Base-by-base conservation (phyloP, 2,113 vertebrate species). In the Oceanites oceanicus region DNA sequence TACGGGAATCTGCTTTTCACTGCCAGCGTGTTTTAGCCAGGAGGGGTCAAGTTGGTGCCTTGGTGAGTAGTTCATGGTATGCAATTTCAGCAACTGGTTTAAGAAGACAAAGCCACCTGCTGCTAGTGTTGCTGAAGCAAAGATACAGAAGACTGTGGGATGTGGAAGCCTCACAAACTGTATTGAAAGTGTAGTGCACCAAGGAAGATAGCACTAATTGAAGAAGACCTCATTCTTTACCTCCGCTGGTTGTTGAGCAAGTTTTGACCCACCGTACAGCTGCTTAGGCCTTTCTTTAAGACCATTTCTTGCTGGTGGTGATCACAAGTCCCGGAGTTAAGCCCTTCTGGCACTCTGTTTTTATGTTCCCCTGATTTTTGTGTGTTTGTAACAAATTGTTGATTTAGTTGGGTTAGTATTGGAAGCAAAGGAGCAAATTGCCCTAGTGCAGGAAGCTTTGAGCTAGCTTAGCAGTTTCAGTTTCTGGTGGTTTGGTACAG, bases 41-140 rank as follows among this genome's bases (percentile, higher is more conserved):
- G 79, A 88, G 58, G 44, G 67, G 77, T 90, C 65, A 81, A 87
- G 49, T 16, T 90, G 86, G 68, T 91, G 79, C 52, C 50, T 91
- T 96, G 42, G 67, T 83, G 75, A 88, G 72, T 53, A 89, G 96
- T 81, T 96, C 44, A 21, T 75, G 92, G 81, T 90, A 83, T 95
- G 89, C 59, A 55, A 19, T 86, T 88, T 79, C 81, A 95, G 92
- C 91, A 94, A 79, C 80, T 84, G 78, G 22, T 92, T 91, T 58
- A 62, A 66, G 73, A 86, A 72, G 80, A 59, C 53, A 82, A 58
- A 85, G 27, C 80, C 89, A 94, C 81, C 93, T 92, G 94, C 70
- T 96, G 66, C 70, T 81, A 73, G 26, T 58, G 26, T 58, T 87
- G 76, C 81, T 70, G 84, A 70, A 50, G 84, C 86, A 86, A 83